Percentiles rank a stretch among this genome's conserved stretches.
These are phyloP conservation scores for Lepidothrix coronata DNA, from an alignment of 2,113 vertebrate genomes.

Conservation along the genomic window DNA sequence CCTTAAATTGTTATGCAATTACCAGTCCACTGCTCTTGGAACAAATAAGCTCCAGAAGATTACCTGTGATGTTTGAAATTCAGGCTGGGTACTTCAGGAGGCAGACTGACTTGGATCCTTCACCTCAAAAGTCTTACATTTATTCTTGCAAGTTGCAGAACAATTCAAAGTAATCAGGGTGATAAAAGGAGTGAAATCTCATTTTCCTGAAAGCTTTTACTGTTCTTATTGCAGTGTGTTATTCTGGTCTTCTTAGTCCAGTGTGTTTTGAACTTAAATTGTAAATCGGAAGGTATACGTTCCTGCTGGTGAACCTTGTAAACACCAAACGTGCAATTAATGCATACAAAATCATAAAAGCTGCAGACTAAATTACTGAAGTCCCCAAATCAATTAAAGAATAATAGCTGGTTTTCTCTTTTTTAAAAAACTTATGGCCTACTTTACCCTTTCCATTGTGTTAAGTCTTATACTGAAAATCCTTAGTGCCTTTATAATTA, in stretches of 20 bases:
- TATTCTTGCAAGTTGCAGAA: neutral
- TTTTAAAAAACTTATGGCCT: neutral
- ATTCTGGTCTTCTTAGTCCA: neutral
- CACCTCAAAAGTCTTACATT: neutral
- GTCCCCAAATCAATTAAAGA: neutral
- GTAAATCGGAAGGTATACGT: neutral
- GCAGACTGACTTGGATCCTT: neutral
- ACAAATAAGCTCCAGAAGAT: neutral
- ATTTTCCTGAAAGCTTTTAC: neutral
- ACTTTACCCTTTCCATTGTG: neutral
- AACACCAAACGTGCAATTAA: neutral
- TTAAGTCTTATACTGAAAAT: neutral
- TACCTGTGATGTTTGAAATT: neutral
- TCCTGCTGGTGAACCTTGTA: neutral
- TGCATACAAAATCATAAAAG: neutral
- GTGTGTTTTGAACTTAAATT: neutral
- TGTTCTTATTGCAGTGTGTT: neutral
- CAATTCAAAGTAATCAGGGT: neutral
- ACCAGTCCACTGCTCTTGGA: neutral
- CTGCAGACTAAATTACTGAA: neutral
- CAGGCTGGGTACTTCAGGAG: neutral
- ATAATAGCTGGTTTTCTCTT: neutral
- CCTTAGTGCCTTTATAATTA: neutral
- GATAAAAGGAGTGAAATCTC: neutral
- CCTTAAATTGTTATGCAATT: neutral